Percentiles rank a stretch among this genome's conserved stretches.
Evolutionary conservation across 1,140 invertebrate genomes (phyloP).

Genomic region (Berghia stephanieae): DNA sequence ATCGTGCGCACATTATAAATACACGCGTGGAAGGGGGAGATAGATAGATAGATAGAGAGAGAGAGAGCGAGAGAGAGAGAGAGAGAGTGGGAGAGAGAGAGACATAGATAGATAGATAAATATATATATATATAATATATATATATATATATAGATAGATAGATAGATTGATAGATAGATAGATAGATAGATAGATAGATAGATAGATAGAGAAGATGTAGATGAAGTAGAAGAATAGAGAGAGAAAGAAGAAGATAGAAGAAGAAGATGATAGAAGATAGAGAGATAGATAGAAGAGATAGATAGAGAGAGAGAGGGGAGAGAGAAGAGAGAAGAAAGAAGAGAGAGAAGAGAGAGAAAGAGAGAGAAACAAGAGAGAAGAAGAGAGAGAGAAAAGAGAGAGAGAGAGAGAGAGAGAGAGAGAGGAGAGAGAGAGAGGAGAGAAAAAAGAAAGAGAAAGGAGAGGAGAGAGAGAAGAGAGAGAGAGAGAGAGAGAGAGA

Average conservation of each 20-base stretch:
- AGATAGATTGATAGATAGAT: neutral
- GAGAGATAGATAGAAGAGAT: neutral
- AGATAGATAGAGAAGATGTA: neutral
- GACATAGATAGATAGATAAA: neutral
- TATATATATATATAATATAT: no score
- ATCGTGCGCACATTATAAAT: neutral
- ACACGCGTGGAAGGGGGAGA: neutral
- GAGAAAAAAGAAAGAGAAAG: neutral
- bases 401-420: neutral
- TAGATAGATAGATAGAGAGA: conserved; percentile 4
- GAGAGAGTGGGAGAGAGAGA: neutral
- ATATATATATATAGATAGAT: no score
- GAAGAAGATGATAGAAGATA: neutral
- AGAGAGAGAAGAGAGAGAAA: neutral
- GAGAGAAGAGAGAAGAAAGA: neutral
- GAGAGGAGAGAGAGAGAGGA: neutral
- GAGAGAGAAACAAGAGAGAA: neutral
- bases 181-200: neutral
- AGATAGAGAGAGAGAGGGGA: conserved; percentile 5
- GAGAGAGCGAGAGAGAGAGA: neutral
- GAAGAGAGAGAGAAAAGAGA: neutral
- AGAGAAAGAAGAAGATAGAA: neutral
- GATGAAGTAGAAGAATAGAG: neutral
- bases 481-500: neutral
- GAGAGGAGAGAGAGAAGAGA: neutral